Evolutionary conservation across 1,140 invertebrate species (phyloP).

Genomic region (Dendroctonus valens): DNA sequence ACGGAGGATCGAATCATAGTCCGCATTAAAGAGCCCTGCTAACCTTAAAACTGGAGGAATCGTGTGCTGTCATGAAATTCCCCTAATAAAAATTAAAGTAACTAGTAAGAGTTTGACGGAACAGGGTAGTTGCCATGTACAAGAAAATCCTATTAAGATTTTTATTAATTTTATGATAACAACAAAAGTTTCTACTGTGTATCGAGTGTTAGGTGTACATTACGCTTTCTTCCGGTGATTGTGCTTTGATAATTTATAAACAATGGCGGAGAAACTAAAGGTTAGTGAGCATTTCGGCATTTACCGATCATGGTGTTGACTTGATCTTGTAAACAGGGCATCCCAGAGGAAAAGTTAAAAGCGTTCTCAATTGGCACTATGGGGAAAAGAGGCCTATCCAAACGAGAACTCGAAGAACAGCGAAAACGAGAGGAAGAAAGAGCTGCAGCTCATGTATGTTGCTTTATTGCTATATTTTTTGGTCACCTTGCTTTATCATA

Average conservation of each 20-base stretch:
- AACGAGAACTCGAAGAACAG: conserved; percentile 84
- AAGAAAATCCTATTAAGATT: too few species aligned
- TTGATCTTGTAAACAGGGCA: conserved; percentile 43
- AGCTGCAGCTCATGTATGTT: conserved; percentile 71
- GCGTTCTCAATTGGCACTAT: conserved; percentile 81
- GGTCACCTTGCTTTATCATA: neutral
- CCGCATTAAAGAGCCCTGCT: too few species aligned
- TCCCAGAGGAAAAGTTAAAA: conserved; percentile 74
- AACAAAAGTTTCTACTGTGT: too few species aligned
- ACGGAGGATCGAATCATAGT: too few species aligned
- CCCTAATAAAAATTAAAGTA: too few species aligned
- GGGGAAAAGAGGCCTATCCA: conserved; percentile 76
- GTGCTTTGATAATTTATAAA: neutral
- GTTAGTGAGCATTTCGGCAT: conserved; percentile 11
- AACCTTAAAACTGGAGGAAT: too few species aligned
- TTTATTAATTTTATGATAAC: too few species aligned
- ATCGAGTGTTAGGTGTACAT: too few species aligned
- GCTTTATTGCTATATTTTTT: neutral
- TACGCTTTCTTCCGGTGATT: too few species aligned
- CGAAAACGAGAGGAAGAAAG: conserved; percentile 89
- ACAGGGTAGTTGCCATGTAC: too few species aligned
- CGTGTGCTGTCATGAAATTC: too few species aligned
- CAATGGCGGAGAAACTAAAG: conserved; percentile 33
- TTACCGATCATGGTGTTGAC: neutral
- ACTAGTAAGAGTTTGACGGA: too few species aligned